A percentile compares a stretch with the other conserved stretches of the same genome.
These are phyloP conservation scores for Drosophila vallismaia DNA, from an alignment of 2,888 invertebrate species.

Conservation along the genomic window DNA sequence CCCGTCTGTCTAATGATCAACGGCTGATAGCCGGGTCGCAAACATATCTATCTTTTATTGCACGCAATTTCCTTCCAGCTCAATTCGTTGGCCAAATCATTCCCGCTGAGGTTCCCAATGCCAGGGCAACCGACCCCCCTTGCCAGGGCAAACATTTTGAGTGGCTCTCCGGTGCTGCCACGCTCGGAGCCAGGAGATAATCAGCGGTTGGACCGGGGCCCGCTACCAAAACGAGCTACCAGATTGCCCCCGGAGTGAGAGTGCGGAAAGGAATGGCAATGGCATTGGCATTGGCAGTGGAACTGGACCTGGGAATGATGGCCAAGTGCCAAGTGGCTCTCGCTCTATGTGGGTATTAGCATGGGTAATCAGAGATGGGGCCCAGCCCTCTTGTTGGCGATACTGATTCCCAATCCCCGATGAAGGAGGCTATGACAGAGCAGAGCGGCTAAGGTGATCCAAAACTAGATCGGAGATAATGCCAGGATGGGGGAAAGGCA, in stretches of 20 bases:
- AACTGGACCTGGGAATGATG: slow-evolving; percentile 7
- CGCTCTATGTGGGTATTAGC: slow-evolving; percentile 55
- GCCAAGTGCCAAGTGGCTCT: slow-evolving; percentile 39
- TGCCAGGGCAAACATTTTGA: slow-evolving; percentile 62
- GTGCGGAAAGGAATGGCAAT: slow-evolving; percentile 28
- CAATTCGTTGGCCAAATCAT: slow-evolving; percentile 73
- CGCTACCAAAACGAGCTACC: slow-evolving; percentile 57
- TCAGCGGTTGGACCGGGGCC: slow-evolving; percentile 57
- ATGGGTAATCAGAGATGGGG: slow-evolving; percentile 57
- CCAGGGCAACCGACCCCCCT: neutral
- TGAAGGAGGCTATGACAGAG: slow-evolving; percentile 6
- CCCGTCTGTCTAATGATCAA: slow-evolving; percentile 63
- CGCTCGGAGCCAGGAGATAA: slow-evolving; percentile 53
- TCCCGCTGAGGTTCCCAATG: slow-evolving; percentile 28
- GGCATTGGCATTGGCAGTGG: neutral
- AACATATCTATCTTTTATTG: slow-evolving; percentile 78
- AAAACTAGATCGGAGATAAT: slow-evolving; percentile 2
- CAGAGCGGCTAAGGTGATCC: neutral
- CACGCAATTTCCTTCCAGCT: slow-evolving; percentile 69
- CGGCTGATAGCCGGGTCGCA: slow-evolving; percentile 65
- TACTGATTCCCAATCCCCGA: neutral
- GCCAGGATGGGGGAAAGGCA: neutral
- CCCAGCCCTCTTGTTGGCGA: slow-evolving; percentile 13
- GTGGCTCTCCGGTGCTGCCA: slow-evolving; percentile 33
- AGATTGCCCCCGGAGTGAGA: slow-evolving; percentile 36